Conservation (phyloP, 64 coral and sea anemone genomes). For the Porites australiensis region DNA sequence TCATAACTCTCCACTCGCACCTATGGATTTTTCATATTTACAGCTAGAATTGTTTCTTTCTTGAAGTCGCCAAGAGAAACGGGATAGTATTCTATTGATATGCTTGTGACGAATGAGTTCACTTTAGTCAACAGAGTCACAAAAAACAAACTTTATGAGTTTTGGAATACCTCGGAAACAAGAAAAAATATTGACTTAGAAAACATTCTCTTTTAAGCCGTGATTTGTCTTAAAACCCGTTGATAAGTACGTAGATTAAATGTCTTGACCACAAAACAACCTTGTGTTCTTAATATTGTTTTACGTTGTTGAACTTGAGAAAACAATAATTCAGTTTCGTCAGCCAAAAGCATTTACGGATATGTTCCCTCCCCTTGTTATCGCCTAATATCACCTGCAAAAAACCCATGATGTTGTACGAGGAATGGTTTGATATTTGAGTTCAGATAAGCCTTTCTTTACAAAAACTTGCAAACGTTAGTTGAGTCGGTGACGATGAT, state of each 20-base stretch:
- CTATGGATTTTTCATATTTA: no score
- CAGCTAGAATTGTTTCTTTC: no score
- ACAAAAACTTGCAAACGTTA: no score
- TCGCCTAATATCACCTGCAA: no score
- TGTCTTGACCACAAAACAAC: background rate
- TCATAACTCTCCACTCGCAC: no score
- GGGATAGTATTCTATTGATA: constrained; percentile 8
- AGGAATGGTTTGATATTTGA: no score
- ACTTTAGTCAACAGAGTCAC: constrained; percentile 14
- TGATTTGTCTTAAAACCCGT: background rate
- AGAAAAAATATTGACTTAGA: constrained; percentile 36
- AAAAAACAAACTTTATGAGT: constrained; percentile 31
- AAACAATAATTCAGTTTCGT: background rate
- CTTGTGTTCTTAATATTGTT: background rate
- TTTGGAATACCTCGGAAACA: background rate
- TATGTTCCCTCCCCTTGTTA: no score
- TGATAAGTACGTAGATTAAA: background rate
- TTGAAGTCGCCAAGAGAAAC: constrained; percentile 3
- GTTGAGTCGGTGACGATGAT: no score
- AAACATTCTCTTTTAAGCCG: constrained; percentile 3
- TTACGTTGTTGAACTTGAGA: background rate
- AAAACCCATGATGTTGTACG: no score
- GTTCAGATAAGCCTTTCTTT: no score
- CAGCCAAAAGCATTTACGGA: no score
- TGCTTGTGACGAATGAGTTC: constrained; percentile 2